Conservation (phyloP, 1,140 invertebrate species). For the Eufriesea mexicana region DNA sequence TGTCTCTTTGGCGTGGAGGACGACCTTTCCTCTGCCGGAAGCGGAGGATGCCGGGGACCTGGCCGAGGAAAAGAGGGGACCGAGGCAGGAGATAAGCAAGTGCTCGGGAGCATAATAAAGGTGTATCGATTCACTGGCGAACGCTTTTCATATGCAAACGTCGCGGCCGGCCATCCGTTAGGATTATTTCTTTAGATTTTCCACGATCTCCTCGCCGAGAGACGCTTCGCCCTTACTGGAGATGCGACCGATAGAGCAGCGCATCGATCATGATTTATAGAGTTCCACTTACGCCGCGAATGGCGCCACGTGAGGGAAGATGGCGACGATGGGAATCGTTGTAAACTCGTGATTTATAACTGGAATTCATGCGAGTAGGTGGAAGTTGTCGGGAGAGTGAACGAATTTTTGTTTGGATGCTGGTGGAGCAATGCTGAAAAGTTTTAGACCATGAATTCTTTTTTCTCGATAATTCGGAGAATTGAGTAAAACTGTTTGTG, state of each 20-base stretch:
- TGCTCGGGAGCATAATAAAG: slow-evolving; percentile 79
- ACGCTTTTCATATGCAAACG: slow-evolving; percentile 82
- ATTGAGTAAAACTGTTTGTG: too few relatives aligned
- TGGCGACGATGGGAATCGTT: not conserved
- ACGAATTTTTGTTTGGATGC: not conserved
- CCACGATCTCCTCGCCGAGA: slow-evolving; percentile 42
- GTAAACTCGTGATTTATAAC: not conserved
- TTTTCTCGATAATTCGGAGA: too few relatives aligned
- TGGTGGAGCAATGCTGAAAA: too few relatives aligned
- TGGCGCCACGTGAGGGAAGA: not conserved
- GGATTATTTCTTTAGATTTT: slow-evolving; percentile 79
- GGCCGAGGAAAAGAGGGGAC: slow-evolving; percentile 44
- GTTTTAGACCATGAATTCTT: too few relatives aligned
- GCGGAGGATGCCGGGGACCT: slow-evolving; percentile 79
- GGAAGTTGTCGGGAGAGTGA: not conserved
- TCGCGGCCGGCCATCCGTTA: slow-evolving; percentile 79
- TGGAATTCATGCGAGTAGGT: not conserved
- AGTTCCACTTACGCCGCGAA: slow-evolving; percentile 9
- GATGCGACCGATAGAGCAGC: slow-evolving; percentile 1
- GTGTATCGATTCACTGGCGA: slow-evolving; percentile 79
- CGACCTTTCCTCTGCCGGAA: slow-evolving; percentile 69
- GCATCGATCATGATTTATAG: slow-evolving; percentile 42
- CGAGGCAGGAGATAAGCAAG: slow-evolving; percentile 79
- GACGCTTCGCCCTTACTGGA: slow-evolving; percentile 26
- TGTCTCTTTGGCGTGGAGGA: slow-evolving; percentile 75